phyloP scores from a whole-genome alignment of 2,113 vertebrate genomes.

The Eonycteris spelaea region DNA sequence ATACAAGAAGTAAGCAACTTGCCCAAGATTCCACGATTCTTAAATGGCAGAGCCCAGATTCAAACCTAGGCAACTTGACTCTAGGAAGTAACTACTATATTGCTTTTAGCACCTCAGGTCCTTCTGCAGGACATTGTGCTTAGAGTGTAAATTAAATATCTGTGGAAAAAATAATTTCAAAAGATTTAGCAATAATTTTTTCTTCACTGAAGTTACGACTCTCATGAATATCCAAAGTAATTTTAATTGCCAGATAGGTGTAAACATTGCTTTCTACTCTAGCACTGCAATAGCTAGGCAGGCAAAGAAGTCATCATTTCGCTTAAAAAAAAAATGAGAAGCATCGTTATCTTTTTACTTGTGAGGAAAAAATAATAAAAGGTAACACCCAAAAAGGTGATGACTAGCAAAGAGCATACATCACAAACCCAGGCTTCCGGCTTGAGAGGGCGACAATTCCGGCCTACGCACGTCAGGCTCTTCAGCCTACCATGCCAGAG shows the following conservation, averaged over 20 bases:
- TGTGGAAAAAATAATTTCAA: background rate
- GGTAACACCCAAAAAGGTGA: background rate
- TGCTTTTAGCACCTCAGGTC: background rate
- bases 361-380: background rate
- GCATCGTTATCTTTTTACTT: background rate
- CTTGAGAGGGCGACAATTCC: background rate
- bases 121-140: background rate
- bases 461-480: background rate
- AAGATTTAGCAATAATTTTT: background rate
- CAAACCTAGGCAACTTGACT: background rate
- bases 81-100: fast-evolving
- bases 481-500: background rate
- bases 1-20: background rate
- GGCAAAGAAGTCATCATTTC: background rate
- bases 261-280: background rate
- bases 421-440: background rate
- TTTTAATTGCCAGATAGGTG: background rate
- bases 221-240: background rate
- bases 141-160: background rate
- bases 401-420: background rate
- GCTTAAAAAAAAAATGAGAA: background rate
- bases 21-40: background rate
- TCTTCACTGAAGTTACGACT: background rate
- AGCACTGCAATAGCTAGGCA: background rate
- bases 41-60: background rate